Evolutionary conservation across 1,140 invertebrate genomes (phyloP), one percentile per base, ranked within the genome.

Genomic region (Zaprionus taronus): DNA sequence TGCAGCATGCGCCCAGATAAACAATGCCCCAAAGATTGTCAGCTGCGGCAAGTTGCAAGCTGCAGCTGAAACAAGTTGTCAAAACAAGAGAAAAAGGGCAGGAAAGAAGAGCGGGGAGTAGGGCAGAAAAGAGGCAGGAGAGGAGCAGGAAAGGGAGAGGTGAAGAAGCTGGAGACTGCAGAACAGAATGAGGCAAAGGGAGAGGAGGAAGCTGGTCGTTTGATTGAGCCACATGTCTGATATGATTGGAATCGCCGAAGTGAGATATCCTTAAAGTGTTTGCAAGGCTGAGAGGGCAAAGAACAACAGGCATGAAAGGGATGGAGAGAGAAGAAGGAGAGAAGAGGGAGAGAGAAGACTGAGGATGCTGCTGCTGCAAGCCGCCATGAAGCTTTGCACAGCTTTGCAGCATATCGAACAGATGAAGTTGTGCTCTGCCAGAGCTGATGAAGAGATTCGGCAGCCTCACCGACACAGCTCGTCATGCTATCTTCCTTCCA

Each of bases 191-290:
- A 41, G 49, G 14, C 4, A 12, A 17, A 11, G 44, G 1, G 47
- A 2, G 44, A 12, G 20, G 28, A n/a, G 44, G 14, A 15, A n/a
- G 15, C 47, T 12, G n/a, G 9, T 11, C 47, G 11, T 51, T 24
- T 31, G 51, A 56, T 57, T 34, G 56, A 20, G 44, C 68, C 12
- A 55, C 24, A 47, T 62, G 60, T 11, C 38, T 41, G 34, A 65
- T 72, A 56, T 77, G 63, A 81, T 81, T 69, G 66, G 44, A 53
- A 70, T 53, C 38, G 44, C n/a, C 47, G 51, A 55, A 55, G 47
- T 71, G 60, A 22, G 58, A 71, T 49, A n/a, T 53, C 26, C 15
- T 28, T 20, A 36, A 15, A 26, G 24, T 41, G 38, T 17, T 47
- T 47, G 41, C 41, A 9, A 7, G n/a, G n/a, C n/a, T 47, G 2